Evolutionary conservation across 2,113 vertebrate species (phyloP).

Genomic region (Vulpes ferrilata): DNA sequence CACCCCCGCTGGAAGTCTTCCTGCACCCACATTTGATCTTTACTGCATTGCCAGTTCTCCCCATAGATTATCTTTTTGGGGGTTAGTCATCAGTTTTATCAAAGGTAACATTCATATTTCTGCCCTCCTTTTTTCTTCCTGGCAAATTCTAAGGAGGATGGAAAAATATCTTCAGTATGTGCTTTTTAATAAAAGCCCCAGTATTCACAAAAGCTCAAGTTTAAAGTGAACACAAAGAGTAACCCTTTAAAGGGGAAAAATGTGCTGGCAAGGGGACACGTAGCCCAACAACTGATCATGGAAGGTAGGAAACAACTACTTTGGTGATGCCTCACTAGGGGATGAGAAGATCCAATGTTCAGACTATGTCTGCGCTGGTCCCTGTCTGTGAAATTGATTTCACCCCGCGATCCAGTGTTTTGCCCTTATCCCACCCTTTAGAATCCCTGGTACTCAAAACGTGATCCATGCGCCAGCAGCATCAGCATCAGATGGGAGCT

Average conservation of each 20-base stretch:
- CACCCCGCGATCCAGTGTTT: neutral
- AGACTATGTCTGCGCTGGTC: neutral
- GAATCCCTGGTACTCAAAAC: neutral
- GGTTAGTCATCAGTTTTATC: neutral
- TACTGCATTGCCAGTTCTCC: neutral
- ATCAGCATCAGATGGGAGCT: neutral
- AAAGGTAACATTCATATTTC: slow-evolving; percentile 29
- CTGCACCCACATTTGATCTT: neutral
- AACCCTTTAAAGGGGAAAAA: neutral
- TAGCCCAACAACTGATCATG: neutral
- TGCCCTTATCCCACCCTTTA: too few relatives aligned
- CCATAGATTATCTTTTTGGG: neutral
- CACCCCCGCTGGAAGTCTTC: neutral
- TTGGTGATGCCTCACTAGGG: too few relatives aligned
- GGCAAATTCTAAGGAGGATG: neutral
- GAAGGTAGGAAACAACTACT: neutral
- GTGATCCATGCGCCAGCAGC: neutral
- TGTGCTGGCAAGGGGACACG: neutral
- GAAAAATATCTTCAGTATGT: neutral
- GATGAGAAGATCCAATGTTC: neutral
- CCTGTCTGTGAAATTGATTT: neutral
- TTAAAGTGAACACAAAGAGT: slow-evolving; percentile 21
- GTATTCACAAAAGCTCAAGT: slow-evolving; percentile 26
- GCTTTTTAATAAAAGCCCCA: neutral
- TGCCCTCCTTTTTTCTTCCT: neutral